Conservation (phyloP, 2,888 invertebrate genomes). For the Melanchra persicariae region DNA sequence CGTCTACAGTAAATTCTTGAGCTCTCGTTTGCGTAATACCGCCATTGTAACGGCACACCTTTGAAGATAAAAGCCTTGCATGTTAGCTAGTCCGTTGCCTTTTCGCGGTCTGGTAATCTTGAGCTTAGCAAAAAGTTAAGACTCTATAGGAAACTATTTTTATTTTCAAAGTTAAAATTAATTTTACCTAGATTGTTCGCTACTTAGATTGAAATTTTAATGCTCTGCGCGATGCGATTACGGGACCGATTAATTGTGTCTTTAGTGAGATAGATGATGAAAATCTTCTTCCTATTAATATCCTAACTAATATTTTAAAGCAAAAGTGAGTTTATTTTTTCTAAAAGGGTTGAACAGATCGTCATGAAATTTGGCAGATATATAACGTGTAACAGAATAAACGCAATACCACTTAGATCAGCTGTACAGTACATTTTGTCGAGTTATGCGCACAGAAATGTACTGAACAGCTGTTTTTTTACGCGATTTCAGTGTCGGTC, state of each 20-base stretch:
- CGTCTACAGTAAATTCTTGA: conserved; percentile 78
- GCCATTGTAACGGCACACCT: conserved; percentile 83
- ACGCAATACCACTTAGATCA: too few relatives aligned
- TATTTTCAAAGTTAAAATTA: conserved; percentile 62
- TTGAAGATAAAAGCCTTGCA: conserved; percentile 82
- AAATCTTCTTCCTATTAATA: too few relatives aligned
- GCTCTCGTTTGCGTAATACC: conserved; percentile 82
- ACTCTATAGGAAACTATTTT: conserved; percentile 56
- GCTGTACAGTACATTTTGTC: too few relatives aligned
- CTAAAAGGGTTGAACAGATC: too few relatives aligned
- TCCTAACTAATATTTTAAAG: too few relatives aligned
- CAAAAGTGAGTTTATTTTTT: too few relatives aligned
- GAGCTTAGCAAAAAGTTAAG: conserved; percentile 55
- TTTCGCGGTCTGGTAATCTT: conserved; percentile 78
- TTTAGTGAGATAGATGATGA: conserved; percentile 20
- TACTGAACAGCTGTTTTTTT: too few relatives aligned
- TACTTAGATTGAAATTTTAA: conserved; percentile 49
- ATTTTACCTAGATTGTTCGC: conserved; percentile 45
- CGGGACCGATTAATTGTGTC: conserved; percentile 27
- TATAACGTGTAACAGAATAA: too few relatives aligned
- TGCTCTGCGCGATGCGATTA: conserved; percentile 34
- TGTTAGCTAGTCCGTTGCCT: conserved; percentile 74
- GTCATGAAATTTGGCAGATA: too few relatives aligned
- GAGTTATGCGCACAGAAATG: too few relatives aligned
- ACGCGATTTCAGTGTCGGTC: too few relatives aligned